Base-by-base conservation (phyloP, 2,113 vertebrate species). In the Elachura formosa region DNA sequence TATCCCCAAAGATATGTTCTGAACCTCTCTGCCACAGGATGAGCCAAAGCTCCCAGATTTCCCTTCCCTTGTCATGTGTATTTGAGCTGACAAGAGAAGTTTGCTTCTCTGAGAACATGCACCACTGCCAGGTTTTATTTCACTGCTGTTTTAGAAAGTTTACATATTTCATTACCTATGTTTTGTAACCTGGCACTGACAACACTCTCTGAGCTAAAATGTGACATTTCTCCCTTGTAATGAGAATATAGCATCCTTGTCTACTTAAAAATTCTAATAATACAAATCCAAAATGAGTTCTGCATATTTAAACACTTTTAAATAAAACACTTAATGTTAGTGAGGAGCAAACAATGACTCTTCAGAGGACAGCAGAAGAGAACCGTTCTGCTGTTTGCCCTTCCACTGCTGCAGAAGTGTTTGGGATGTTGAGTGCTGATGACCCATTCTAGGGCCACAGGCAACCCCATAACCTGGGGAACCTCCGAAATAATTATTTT, bases 381-480 rank as follows among this genome's bases (percentile, higher is more conserved):
- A 92, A 55, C 24, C 55, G 66, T 31, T 83, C 68, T 75, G 36
- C 45, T 52, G 23, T 23, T 69, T 0, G 0, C 1, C 0, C 4
- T 87, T 59, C 56, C 48, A 26, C 24, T 28, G 33, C 62, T 84
- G 52, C 34, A 94, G 88, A 77, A 74, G 14, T 2, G 0, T 9
- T 33, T 4, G 3, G 64, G 48, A 19, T 36, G 9, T 14, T 14
- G 18, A 71, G 11, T 28, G 29, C 46, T 7, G 11, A 19, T 16
- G 24, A 33, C 8, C 16, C 6, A 8, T 28, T 19, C 33, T 15
- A 16, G 45, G 10, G 33, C 56, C 4, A 1, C 38, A 77, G 36
- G 36, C n/a, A 56, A 45, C 31, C n/a, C 23, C 11, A 5, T 36
- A 55, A 64, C 12, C 6, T 48, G 29, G 2, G 6, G 2, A 4